Evolutionary conservation across 2,797 vertebrate species (phyloP), one percentile per base, ranked within the genome.

Genomic region (Lepus oiostolus): DNA sequence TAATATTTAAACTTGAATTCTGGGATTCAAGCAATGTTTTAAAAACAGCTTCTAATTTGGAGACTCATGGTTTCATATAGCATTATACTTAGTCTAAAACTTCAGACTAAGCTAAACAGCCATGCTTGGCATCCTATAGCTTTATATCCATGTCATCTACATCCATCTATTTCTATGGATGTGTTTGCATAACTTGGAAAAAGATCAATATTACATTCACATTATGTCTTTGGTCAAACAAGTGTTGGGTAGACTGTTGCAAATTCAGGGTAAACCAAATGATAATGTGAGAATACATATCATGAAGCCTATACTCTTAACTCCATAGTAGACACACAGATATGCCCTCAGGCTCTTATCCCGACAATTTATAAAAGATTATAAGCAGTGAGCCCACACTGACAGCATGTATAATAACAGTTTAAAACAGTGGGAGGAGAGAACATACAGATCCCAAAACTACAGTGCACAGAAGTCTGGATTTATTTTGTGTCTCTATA

Each of bases 291-390:
- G 93, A 95, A 88, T 63, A 85, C 30, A 58, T 72, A 58, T 90
- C 88, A 70, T 52, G 50, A 77, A 81, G 35, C n/a, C 83, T 65
- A 1, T 63, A 30, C 32, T 67, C 52, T 86, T 80, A 35, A 77
- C 22, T 77, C 30, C 58, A 21, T 17, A 85, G 63, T 58, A 67
- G 85, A 90, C 92, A 79, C 42, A 68, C 2, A 28, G 35, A 38
- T 81, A 26, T 82, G 47, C 35, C 42, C 67, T 90, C 32, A 76
- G 74, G 13, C 30, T 50, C 70, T 92, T 92, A 68, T 90, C 62
- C 68, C 92, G 96, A 95, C 72, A 95, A 62, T 92, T 96, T 96
- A 92, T 82, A 95, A 88, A 95, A 70, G 75, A 95, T 92, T 96
- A 65, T 96, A 95, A 95, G 68, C 82, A 93, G 17, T 4, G 22